A percentile compares a stretch with the other conserved stretches of the same genome.
Conservation (phyloP, 1,140 invertebrate genomes). For the Aphis craccivora region DNA sequence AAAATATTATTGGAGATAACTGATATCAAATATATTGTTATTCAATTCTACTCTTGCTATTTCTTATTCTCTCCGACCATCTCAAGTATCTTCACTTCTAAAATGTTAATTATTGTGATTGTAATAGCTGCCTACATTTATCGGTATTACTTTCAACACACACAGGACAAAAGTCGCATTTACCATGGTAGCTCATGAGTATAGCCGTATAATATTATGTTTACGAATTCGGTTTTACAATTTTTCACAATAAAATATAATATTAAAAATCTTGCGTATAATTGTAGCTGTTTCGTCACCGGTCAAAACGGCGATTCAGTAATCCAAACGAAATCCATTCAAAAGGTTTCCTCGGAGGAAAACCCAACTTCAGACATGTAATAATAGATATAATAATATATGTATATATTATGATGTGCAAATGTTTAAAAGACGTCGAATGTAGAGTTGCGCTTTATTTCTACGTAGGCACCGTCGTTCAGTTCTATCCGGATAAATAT, state of each 20-base stretch:
- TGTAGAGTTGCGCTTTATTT: neutral
- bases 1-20: neutral
- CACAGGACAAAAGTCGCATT: neutral
- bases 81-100: neutral
- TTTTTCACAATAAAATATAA: neutral
- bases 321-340: neutral
- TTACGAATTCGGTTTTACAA: neutral
- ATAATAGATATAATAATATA: neutral
- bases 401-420: neutral
- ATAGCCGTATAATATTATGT: neutral
- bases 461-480: rapidly evolving
- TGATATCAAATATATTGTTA: too few relatives aligned
- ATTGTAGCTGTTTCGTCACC: neutral
- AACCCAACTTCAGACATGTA: neutral
- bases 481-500: neutral
- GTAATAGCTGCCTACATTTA: too few relatives aligned
- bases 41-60: neutral
- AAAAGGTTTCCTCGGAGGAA: neutral
- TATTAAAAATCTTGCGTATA: neutral
- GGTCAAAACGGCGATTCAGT: neutral
- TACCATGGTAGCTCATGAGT: neutral
- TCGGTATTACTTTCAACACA: too few relatives aligned
- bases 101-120: too few relatives aligned
- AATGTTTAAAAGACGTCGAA: neutral
- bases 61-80: neutral